These are phyloP conservation scores for Sterna hirundo DNA, from an alignment of 2,113 vertebrate species.

Conservation along the genomic window DNA sequence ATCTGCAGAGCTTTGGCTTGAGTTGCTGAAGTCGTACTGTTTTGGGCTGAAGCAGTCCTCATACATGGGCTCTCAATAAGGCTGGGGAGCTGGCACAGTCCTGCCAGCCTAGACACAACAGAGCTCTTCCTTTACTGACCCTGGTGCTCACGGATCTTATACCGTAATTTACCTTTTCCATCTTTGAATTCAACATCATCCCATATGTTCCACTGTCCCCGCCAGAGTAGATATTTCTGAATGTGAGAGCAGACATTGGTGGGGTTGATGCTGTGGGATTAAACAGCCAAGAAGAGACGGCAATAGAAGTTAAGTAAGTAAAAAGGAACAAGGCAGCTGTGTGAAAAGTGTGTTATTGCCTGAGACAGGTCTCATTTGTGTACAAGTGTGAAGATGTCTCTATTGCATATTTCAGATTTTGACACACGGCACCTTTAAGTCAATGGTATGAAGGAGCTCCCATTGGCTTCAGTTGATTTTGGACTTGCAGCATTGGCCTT, in stretches of 20 bases:
- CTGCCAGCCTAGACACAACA: neutral
- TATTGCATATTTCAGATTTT: neutral
- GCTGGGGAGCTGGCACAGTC: neutral
- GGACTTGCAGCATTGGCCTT: neutral
- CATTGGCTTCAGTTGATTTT: neutral
- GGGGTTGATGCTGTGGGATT: neutral
- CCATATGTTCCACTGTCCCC: neutral
- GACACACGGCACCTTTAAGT: neutral
- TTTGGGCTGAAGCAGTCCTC: neutral
- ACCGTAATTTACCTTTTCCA: neutral
- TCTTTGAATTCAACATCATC: fast-evolving
- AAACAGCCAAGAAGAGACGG: neutral
- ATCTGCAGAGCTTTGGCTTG: neutral
- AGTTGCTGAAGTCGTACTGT: neutral
- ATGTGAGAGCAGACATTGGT: neutral
- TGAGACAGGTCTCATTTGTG: neutral
- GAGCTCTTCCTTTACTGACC: neutral
- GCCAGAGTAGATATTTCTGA: neutral
- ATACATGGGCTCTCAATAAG: fast-evolving
- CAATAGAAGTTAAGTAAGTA: neutral
- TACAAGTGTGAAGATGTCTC: neutral
- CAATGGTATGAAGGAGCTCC: neutral
- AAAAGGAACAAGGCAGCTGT: neutral
- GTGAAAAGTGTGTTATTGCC: neutral
- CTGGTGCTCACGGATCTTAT: neutral